Evolutionary conservation across 2,113 vertebrate species (phyloP).

Genomic region (Pachycephala philippinensis): DNA sequence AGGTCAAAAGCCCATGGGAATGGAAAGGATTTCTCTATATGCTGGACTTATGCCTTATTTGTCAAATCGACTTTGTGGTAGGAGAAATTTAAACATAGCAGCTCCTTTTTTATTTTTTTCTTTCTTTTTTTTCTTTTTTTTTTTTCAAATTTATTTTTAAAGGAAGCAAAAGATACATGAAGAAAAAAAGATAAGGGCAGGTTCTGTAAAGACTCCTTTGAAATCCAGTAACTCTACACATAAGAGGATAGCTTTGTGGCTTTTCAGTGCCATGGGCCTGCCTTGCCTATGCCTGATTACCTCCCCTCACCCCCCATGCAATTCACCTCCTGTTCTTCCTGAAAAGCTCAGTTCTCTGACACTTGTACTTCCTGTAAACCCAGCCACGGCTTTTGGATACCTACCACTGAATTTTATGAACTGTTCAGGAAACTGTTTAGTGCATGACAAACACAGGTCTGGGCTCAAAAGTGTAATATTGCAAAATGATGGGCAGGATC

Average conservation of each 20-base stretch:
- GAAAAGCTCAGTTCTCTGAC: neutral
- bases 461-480: conserved; percentile 20
- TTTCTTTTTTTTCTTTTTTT: no score
- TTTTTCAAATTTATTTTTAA: neutral
- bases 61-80: conserved; percentile 46
- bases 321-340: neutral
- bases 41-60: conserved; percentile 38
- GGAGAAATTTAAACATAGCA: conserved; percentile 58
- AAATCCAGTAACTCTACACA: conserved; percentile 47
- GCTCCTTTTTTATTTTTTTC: neutral
- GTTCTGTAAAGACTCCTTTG: conserved; percentile 53
- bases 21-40: conserved; percentile 36
- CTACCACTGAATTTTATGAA: neutral
- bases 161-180: neutral
- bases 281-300: neutral
- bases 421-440: neutral
- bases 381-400: neutral
- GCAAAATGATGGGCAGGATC: conserved; percentile 44
- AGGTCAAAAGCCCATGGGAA: conserved; percentile 61
- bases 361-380: neutral
- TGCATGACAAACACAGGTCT: neutral
- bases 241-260: conserved; percentile 14
- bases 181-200: neutral
- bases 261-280: conserved; percentile 14
- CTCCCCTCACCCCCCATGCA: neutral